These are phyloP conservation scores for Rhyacichthys aspro DNA, from an alignment of 2,797 vertebrate genomes.

Conservation along the genomic window DNA sequence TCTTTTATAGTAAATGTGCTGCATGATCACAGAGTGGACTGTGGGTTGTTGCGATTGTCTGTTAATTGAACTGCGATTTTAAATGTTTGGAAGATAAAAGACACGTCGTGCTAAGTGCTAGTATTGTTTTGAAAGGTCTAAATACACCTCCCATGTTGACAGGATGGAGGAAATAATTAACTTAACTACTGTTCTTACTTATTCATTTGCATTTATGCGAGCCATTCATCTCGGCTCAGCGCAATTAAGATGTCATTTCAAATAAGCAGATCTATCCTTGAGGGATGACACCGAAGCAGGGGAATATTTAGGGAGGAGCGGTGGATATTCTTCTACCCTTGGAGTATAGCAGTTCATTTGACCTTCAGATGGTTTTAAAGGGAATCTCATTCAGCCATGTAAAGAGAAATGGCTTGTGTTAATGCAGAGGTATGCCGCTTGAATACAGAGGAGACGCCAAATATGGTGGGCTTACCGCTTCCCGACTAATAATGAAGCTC, in stretches of 20 bases:
- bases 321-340: conserved; percentile 35
- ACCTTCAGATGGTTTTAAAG: conserved; percentile 71
- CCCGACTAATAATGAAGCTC: conserved; percentile 67
- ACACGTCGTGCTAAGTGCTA: conserved; percentile 3
- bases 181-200: conserved; percentile 55
- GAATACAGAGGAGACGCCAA: conserved; percentile 65
- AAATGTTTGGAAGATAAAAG: conserved; percentile 31
- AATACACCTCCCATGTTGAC: conserved; percentile 38
- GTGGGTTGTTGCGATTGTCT: conserved; percentile 31
- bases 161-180: conserved; percentile 54
- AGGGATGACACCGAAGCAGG: conserved; percentile 38
- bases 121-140: conserved; percentile 35
- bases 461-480: conserved; percentile 58
- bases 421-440: conserved; percentile 60
- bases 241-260: conserved; percentile 66
- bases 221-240: conserved; percentile 54
- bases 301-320: conserved; percentile 47
- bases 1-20: conserved; percentile 47
- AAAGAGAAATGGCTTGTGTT: conserved; percentile 76
- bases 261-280: conserved; percentile 54
- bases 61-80: conserved; percentile 54
- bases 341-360: conserved; percentile 63
- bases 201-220: conserved; percentile 66
- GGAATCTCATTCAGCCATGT: conserved; percentile 74
- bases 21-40: conserved; percentile 28